A percentile compares a stretch with the other conserved stretches of the same genome.
Conservation (phyloP, 2,113 vertebrate species). For the Brachyistius frenatus region DNA sequence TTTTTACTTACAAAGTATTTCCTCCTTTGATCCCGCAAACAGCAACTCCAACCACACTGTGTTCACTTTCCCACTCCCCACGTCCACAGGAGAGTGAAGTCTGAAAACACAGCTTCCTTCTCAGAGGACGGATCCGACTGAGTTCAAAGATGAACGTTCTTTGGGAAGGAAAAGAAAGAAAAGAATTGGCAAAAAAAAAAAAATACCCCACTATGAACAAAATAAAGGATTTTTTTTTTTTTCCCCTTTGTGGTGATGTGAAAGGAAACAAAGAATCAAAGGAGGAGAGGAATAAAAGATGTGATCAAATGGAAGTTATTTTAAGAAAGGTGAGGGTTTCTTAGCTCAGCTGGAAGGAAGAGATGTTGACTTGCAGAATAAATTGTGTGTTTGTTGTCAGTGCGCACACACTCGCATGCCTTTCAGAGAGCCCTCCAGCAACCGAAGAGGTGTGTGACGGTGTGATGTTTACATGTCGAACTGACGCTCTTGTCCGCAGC, state of each 20-base stretch:
- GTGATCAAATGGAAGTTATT: conserved; percentile 29
- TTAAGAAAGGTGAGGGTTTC: conserved; percentile 17
- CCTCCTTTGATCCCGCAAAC: conserved; percentile 66
- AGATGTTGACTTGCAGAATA: background rate
- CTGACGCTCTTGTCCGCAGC: conserved; percentile 7
- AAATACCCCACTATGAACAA: conserved; percentile 4
- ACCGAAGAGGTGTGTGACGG: conserved; percentile 12
- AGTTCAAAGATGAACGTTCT: conserved; percentile 69
- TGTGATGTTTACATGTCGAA: conserved; percentile 48
- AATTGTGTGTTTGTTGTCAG: conserved; percentile 12
- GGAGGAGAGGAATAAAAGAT: conserved; percentile 18
- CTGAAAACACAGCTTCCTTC: conserved; percentile 67
- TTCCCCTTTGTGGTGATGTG: conserved; percentile 7
- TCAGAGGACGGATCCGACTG: conserved; percentile 50
- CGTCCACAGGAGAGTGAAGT: conserved; percentile 59
- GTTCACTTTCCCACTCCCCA: conserved; percentile 57
- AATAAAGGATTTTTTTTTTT: conserved; percentile 9
- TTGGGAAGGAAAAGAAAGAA: conserved; percentile 30
- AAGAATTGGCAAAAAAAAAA: conserved; percentile 16
- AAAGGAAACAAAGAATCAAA: conserved; percentile 55
- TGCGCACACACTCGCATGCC: background rate
- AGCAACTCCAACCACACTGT: conserved; percentile 50
- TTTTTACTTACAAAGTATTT: conserved; percentile 68
- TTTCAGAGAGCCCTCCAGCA: conserved; percentile 16
- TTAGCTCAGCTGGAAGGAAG: conserved; percentile 12